phyloP scores from a whole-genome alignment of 2,888 invertebrate species.

The Exephanes ischioxanthus region DNA sequence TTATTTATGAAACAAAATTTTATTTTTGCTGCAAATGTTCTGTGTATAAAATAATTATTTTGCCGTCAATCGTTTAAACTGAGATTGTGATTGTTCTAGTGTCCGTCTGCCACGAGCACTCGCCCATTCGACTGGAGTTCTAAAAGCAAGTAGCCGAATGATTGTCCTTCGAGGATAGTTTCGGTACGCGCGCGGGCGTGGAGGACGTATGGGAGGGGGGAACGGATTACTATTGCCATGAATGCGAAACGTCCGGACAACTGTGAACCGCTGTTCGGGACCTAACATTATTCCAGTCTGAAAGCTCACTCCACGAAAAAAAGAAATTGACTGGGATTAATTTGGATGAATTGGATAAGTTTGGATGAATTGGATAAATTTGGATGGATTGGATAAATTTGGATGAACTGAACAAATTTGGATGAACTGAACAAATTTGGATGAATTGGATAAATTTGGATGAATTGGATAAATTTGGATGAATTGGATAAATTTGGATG shows the following conservation, averaged over 20 bases:
- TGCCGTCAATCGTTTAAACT: background rate
- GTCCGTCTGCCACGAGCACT: conserved; percentile 44
- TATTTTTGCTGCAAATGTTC: background rate
- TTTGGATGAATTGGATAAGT: too few species aligned
- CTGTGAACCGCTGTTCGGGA: background rate
- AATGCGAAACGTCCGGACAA: background rate
- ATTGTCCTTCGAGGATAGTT: conserved; percentile 66
- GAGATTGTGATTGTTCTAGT: conserved; percentile 17
- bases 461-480: too few species aligned
- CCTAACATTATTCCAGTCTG: background rate
- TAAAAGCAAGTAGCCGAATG: conserved; percentile 60
- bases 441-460: too few species aligned
- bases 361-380: too few species aligned
- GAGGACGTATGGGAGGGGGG: background rate
- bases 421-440: too few species aligned
- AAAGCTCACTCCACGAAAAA: too few species aligned
- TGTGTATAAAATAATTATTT: background rate
- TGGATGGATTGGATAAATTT: too few species aligned
- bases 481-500: too few species aligned
- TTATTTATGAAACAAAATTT: background rate
- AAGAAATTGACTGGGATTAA: too few species aligned
- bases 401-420: too few species aligned
- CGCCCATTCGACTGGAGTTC: conserved; percentile 46
- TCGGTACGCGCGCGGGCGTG: conserved; percentile 48
- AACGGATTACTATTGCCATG: background rate